These are phyloP conservation scores for Misgurnus anguillicaudatus DNA, from an alignment of 2,113 vertebrate genomes.

Conservation along the genomic window DNA sequence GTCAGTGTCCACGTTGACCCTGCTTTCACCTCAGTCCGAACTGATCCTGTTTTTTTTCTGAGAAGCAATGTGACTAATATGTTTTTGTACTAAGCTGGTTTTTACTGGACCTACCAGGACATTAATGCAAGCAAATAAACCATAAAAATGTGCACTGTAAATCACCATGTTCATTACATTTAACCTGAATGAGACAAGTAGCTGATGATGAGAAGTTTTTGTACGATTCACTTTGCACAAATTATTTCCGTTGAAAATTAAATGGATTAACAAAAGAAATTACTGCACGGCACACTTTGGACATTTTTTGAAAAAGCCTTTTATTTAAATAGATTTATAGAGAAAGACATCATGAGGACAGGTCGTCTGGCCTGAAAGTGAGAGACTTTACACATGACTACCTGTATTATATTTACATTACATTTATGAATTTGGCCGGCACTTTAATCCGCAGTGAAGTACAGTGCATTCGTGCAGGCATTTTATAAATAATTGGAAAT, in stretches of 20 bases:
- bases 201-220: background rate
- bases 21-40: background rate
- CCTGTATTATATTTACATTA: no score
- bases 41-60: background rate
- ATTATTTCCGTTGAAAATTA: background rate
- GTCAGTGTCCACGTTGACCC: background rate
- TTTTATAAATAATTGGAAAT: no score
- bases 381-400: no score
- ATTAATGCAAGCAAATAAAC: constrained; percentile 32
- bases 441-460: no score
- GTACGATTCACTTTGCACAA: no score
- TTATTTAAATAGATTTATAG: background rate
- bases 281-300: background rate
- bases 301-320: background rate
- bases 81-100: background rate
- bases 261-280: background rate
- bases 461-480: no score
- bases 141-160: constrained; percentile 24
- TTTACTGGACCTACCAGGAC: constrained; percentile 7
- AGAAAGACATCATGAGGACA: background rate
- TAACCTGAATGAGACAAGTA: background rate
- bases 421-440: no score
- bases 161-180: background rate
- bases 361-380: background rate
- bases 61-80: constrained; percentile 6